Base-by-base conservation (phyloP, 2,797 vertebrate genomes). In the Peromyscus eremicus region DNA sequence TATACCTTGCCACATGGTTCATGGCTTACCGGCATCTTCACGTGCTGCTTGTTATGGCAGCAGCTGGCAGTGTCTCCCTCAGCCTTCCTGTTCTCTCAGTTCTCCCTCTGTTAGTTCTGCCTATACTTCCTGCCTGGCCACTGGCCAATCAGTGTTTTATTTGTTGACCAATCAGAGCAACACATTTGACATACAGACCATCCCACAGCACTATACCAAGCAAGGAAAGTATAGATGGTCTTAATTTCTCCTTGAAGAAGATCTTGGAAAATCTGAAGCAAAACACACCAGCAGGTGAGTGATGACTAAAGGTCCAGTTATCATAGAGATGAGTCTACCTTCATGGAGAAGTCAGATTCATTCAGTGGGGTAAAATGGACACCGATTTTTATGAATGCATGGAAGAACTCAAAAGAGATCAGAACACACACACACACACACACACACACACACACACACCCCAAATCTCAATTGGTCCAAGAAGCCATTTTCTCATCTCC, bases 341-440 rank as follows among this genome's bases (percentile, higher is more conserved):
- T 79, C 34, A 52, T 43, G 46, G 19, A 37, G 60, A 46, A 60
- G 77, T 70, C 25, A 84, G 6, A 75, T 37, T 66, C 12, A 49
- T 10, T 64, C 21, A 34, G 52, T 25, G 0, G 2, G 37, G 29
- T 4, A n/a, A 25, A 4, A 0, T 23, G 7, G 12, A 55, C 7
- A 23, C 6, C 14, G 32, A 43, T 55, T 25, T 88, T 66, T 60
- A 84, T 94, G n/a, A 93, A 66, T 17, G 52, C 34, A 52, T 12
- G 14, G 25, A 83, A 32, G 37, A 75, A 37, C 57, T 57, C 73
- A n/a, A 79, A 2, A 16, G 34, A 57, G n/a, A 81, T 57, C 34
- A 57, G 52, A 57, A 57, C 37, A 34, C 13, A 49, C 4, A 16
- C 14, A 57, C 16, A 66, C 25, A 88, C 23, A 19, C 66, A 93